These are phyloP conservation scores for Lissonota sp. DNA, from an alignment of 2,888 invertebrate species.

Conservation along the genomic window DNA sequence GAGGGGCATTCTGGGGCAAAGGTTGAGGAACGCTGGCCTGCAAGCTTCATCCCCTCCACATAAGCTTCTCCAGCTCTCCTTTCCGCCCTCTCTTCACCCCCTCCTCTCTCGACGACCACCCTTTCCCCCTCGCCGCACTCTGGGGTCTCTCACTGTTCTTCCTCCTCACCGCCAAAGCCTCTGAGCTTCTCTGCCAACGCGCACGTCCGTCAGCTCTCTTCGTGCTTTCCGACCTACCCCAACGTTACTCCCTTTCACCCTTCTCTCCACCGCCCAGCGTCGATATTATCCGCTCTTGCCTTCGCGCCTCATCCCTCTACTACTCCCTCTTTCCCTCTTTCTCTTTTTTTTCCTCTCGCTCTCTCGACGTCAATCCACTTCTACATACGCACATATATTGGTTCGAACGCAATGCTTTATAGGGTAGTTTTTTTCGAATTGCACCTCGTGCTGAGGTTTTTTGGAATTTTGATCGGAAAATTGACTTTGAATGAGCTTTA, in stretches of 20 bases:
- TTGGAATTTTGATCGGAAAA: no score
- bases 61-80: conserved; percentile 64
- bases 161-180: conserved; percentile 35
- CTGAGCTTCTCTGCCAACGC: conserved; percentile 53
- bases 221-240: conserved; percentile 82
- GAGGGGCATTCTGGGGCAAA: conserved; percentile 82
- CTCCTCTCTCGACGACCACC: conserved; percentile 32
- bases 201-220: conserved; percentile 72
- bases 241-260: conserved; percentile 68
- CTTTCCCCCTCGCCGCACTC: conserved; percentile 8
- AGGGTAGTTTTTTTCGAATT: no score
- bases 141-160: conserved; percentile 13
- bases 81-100: conserved; percentile 49
- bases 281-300: no score
- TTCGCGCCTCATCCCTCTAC: conserved; percentile 9
- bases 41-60: conserved; percentile 16
- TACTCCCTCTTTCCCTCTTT: conserved; percentile 22
- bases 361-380: conserved; percentile 58
- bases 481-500: no score
- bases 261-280: not conserved
- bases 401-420: no score
- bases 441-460: no score
- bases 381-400: not conserved
- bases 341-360: conserved; percentile 61
- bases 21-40: conserved; percentile 81